Evolutionary conservation across 2,888 invertebrate species (phyloP).

Genomic region (Ormyrus labotus): DNA sequence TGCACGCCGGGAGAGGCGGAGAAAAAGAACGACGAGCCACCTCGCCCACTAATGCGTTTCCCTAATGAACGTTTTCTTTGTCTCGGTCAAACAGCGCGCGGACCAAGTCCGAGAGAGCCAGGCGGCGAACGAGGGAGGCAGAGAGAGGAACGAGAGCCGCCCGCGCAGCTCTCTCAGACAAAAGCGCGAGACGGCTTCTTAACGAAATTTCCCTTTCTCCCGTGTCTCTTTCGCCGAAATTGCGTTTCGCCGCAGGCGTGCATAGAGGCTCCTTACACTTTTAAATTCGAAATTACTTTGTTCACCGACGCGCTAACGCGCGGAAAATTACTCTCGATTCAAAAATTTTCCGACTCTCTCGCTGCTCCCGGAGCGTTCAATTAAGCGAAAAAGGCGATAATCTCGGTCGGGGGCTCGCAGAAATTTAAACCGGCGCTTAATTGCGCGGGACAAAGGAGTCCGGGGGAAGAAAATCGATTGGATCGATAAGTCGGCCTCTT

Average conservation of each 20-base stretch:
- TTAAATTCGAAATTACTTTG: no score
- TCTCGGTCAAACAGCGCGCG: slow-evolving; percentile 68
- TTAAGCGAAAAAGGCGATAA: no score
- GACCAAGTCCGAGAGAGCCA: background rate
- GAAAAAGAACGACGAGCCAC: slow-evolving; percentile 61
- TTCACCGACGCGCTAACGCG: no score
- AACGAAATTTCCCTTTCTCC: background rate
- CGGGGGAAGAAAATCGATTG: background rate
- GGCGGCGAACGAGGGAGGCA: no score
- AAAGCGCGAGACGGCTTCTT: slow-evolving; percentile 31
- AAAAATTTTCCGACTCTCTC: no score
- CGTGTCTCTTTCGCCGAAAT: background rate
- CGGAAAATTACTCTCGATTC: no score
- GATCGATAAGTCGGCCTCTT: slow-evolving; percentile 12
- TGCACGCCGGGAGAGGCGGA: slow-evolving; percentile 53
- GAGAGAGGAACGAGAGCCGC: no score
- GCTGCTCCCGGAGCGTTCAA: no score
- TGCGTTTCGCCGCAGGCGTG: background rate
- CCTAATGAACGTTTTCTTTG: slow-evolving; percentile 73
- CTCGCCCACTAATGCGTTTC: slow-evolving; percentile 70
- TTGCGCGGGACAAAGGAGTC: no score
- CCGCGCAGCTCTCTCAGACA: slow-evolving; percentile 57
- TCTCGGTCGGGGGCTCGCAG: no score
- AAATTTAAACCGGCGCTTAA: no score
- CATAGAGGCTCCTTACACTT: no score